Conservation (phyloP, 2,797 vertebrate species). For the Agapornis canus region DNA sequence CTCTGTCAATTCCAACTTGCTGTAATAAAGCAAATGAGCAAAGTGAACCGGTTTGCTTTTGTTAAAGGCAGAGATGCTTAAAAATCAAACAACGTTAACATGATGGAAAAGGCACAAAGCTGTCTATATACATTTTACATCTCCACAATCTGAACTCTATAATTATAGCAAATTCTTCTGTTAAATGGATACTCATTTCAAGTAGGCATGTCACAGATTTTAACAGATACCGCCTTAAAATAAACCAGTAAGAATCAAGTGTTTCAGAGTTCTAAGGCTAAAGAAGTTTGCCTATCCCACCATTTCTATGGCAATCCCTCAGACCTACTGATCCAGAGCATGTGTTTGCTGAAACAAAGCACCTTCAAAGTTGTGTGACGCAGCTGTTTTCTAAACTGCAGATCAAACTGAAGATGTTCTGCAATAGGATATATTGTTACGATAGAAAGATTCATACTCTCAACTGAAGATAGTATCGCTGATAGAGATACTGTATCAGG, state of each 20-base stretch:
- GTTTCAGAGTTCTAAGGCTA: not conserved
- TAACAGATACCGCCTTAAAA: not conserved
- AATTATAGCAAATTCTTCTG: not conserved
- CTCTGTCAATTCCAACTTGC: conserved; percentile 99
- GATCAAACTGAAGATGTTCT: not conserved
- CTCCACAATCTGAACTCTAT: not conserved
- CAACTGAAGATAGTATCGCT: not conserved
- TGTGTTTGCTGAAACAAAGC: not conserved
- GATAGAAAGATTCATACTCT: not conserved
- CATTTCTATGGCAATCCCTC: not conserved
- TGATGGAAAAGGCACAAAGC: not conserved
- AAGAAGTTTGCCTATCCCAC: not conserved
- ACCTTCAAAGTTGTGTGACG: not conserved
- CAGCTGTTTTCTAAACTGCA: not conserved
- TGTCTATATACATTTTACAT: not conserved
- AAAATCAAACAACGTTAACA: not conserved
- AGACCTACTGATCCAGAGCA: not conserved
- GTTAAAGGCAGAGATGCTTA: not conserved
- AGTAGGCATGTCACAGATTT: not conserved
- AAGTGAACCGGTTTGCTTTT: not conserved
- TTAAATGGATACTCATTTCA: not conserved
- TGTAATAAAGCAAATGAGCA: conserved; percentile 73
- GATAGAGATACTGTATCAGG: not conserved
- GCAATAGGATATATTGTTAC: not conserved
- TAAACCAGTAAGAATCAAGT: not conserved